Evolutionary conservation across 2,797 vertebrate genomes (phyloP).

Genomic region (Cirrhinus mrigala): DNA sequence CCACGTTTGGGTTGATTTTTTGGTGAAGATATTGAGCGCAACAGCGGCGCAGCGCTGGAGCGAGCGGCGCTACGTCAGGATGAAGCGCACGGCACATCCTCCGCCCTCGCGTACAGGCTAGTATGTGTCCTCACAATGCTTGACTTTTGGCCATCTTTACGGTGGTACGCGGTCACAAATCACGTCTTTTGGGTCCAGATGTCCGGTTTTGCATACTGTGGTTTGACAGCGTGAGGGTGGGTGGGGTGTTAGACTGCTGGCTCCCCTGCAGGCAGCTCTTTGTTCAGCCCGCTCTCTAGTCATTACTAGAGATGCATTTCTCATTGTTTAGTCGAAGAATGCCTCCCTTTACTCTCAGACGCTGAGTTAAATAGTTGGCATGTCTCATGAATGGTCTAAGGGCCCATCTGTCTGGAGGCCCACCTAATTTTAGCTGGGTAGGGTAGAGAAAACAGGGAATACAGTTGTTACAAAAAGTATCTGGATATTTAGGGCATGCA

Average conservation of each 20-base stretch:
- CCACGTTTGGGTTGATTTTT: constrained; percentile 22
- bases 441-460: neutral
- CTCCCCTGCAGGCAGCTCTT: constrained; percentile 29
- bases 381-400: constrained; percentile 1
- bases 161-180: neutral
- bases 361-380: neutral
- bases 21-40: neutral
- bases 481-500: neutral
- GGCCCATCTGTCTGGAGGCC: neutral
- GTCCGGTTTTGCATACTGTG: constrained; percentile 2
- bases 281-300: constrained; percentile 22
- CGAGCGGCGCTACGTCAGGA: constrained; percentile 42
- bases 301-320: constrained; percentile 28
- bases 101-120: neutral
- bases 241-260: constrained; percentile 8
- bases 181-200: neutral
- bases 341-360: neutral
- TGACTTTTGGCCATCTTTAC: neutral
- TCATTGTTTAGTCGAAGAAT: constrained; percentile 25
- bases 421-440: neutral
- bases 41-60: constrained; percentile 9
- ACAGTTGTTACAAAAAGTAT: neutral
- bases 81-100: neutral
- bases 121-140: neutral
- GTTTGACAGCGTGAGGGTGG: neutral